Conservation (phyloP, 2,888 invertebrate species). For the Steinernema carpocapsae region DNA sequence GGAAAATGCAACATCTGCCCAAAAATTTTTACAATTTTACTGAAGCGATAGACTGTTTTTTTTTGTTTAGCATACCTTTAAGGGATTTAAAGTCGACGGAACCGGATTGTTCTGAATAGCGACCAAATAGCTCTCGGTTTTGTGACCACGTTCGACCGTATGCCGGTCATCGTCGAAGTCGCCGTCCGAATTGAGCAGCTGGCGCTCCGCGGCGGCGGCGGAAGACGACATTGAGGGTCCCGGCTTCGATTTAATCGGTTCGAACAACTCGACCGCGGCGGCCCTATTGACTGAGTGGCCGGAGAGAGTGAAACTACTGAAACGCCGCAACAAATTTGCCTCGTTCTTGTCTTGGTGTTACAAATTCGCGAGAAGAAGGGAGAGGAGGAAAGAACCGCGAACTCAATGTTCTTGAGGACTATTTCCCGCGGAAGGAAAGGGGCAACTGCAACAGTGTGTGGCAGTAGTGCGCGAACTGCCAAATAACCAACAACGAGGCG, state of each 20-base stretch:
- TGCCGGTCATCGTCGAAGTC: conserved; percentile 32
- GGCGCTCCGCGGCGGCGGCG: conserved; percentile 28
- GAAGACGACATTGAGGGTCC: conserved; percentile 7
- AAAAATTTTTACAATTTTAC: too few relatives aligned
- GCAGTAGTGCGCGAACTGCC: conserved; percentile 16
- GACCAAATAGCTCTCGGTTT: conserved; percentile 64
- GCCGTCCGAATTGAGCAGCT: conserved; percentile 18
- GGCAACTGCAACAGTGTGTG: conserved; percentile 1
- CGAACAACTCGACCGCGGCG: neutral
- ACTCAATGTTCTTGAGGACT: neutral
- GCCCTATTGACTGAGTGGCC: neutral
- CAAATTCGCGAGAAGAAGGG: conserved; percentile 16
- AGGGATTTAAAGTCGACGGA: conserved; percentile 32
- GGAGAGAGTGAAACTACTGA: conserved; percentile 35
- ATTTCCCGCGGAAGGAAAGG: conserved; percentile 1
- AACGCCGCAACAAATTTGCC: conserved; percentile 14
- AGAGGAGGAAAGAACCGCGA: neutral
- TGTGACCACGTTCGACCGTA: conserved; percentile 62
- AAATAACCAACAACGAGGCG: conserved; percentile 30
- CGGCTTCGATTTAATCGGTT: conserved; percentile 16
- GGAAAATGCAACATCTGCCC: too few relatives aligned
- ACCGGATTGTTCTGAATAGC: conserved; percentile 62
- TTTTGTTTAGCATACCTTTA: neutral
- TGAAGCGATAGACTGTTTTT: too few relatives aligned
- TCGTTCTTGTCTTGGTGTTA: neutral